Conservation (phyloP, 1,140 invertebrate species). For the Aphelenchoides avenae region DNA sequence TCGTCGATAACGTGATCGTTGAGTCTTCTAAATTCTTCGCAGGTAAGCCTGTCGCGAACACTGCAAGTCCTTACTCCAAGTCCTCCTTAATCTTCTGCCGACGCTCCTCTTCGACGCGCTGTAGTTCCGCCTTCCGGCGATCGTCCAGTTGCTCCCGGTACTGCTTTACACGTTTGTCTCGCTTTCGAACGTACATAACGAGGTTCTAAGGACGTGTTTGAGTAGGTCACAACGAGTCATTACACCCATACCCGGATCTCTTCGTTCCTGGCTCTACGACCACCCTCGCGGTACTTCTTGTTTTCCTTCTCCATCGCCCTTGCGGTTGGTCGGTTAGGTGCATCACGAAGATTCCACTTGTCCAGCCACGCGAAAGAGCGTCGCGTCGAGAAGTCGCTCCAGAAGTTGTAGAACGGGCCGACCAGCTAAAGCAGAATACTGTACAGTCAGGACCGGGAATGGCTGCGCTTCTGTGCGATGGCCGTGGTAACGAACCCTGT, state of each 20-base stretch:
- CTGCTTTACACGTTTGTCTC: slow-evolving; percentile 66
- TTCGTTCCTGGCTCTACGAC: slow-evolving; percentile 84
- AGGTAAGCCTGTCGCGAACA: background rate
- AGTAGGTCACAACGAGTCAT: no score
- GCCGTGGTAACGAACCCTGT: slow-evolving; percentile 64
- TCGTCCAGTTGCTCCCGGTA: slow-evolving; percentile 37
- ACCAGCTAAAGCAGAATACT: slow-evolving; percentile 66
- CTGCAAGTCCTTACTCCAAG: slow-evolving; percentile 17
- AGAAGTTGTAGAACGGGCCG: slow-evolving; percentile 83
- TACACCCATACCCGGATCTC: slow-evolving; percentile 65
- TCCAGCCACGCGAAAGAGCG: slow-evolving; percentile 82
- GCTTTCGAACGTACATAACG: slow-evolving; percentile 36
- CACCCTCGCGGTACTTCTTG: slow-evolving; percentile 83
- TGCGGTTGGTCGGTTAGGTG: slow-evolving; percentile 58
- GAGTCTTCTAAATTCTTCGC: slow-evolving; percentile 22
- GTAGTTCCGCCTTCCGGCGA: slow-evolving; percentile 11
- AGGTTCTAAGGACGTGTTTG: slow-evolving; percentile 25
- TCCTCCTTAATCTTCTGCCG: slow-evolving; percentile 26
- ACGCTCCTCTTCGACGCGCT: slow-evolving; percentile 34
- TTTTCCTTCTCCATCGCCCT: slow-evolving; percentile 91
- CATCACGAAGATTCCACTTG: slow-evolving; percentile 72
- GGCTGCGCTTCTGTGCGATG: slow-evolving; percentile 1
- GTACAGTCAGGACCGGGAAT: background rate
- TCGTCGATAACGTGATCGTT: slow-evolving; percentile 21
- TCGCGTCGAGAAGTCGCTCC: slow-evolving; percentile 78